Conservation (phyloP, 2,797 vertebrate species). For the Anguilla megastoma region DNA sequence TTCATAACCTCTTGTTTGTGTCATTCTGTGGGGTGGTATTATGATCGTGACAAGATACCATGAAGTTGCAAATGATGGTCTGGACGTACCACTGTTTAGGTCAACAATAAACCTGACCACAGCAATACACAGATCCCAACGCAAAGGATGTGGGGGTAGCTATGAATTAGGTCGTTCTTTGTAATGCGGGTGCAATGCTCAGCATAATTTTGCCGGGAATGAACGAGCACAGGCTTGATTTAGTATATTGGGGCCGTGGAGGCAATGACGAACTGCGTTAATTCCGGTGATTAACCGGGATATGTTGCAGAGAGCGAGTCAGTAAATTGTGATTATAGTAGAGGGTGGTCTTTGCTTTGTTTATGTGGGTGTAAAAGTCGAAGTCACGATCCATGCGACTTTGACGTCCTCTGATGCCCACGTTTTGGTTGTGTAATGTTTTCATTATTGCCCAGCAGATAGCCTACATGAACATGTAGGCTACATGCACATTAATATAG, state of each 20-base stretch:
- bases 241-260: not conserved
- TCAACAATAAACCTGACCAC: not conserved
- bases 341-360: not conserved
- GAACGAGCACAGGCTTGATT: slow-evolving; percentile 1
- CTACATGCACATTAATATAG: not conserved
- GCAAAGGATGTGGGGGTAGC: not conserved
- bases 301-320: not conserved
- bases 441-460: not conserved
- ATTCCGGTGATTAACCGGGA: slow-evolving; percentile 12
- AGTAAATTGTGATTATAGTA: slow-evolving; percentile 17
- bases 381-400: slow-evolving; percentile 18
- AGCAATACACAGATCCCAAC: not conserved
- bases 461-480: not conserved
- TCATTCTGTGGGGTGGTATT: not conserved
- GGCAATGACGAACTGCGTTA: not conserved
- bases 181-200: slow-evolving; percentile 23
- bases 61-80: not conserved
- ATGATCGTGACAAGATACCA: not conserved
- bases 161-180: not conserved
- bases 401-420: not conserved
- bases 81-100: not conserved
- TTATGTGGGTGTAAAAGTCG: slow-evolving; percentile 19
- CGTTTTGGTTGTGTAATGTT: slow-evolving; percentile 21
- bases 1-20: not conserved
- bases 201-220: slow-evolving; percentile 22